Evolutionary conservation across 2,113 vertebrate species (phyloP).

Genomic region (Galemys pyrenaicus): DNA sequence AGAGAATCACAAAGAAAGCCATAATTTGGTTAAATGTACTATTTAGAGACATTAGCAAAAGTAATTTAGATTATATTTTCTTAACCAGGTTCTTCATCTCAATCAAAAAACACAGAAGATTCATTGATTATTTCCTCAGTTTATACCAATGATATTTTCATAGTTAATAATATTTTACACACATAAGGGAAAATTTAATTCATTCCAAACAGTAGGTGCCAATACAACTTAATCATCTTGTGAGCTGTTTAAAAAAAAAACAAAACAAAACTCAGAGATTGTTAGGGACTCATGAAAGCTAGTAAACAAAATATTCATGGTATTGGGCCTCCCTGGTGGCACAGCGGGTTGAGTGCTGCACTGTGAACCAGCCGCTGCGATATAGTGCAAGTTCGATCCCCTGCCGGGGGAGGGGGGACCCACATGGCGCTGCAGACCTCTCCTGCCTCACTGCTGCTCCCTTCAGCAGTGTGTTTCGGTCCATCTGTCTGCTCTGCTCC

Average conservation of each 20-base stretch:
- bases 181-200: background rate
- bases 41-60: background rate
- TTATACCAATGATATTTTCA: background rate
- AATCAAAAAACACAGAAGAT: conserved; percentile 28
- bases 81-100: background rate
- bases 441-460: too few relatives aligned
- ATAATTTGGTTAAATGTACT: conserved; percentile 25
- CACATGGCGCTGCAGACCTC: too few relatives aligned
- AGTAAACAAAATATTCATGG: conserved; percentile 39
- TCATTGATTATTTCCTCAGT: background rate
- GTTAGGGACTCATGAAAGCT: background rate
- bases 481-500: too few relatives aligned
- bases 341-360: too few relatives aligned
- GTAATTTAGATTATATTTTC: conserved; percentile 40
- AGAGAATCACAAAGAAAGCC: background rate
- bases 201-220: background rate
- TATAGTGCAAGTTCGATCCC: too few relatives aligned
- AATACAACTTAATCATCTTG: background rate
- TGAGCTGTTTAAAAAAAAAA: conserved; percentile 1
- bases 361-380: too few relatives aligned
- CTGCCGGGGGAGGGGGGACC: too few relatives aligned
- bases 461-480: too few relatives aligned
- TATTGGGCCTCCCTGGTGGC: too few relatives aligned
- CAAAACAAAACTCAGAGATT: background rate
- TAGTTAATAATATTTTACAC: background rate